These are phyloP conservation scores for Gulo gulo DNA, from an alignment of 2,113 vertebrate genomes.

Conservation along the genomic window DNA sequence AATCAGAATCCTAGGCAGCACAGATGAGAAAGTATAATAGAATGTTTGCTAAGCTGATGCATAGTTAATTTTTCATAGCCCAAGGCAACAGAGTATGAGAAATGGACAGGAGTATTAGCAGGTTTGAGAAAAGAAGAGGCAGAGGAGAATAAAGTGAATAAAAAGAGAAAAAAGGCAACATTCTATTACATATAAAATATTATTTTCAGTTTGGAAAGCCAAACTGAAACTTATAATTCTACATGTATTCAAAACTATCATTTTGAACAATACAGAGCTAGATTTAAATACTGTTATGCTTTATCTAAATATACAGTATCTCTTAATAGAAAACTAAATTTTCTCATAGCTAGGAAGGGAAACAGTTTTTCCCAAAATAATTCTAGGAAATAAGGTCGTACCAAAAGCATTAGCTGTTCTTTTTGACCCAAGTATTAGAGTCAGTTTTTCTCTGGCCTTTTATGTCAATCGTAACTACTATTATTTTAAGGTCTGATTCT, in stretches of 20 bases:
- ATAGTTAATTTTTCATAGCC: constrained; percentile 74
- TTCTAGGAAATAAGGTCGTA: background rate
- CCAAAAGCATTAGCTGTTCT: background rate
- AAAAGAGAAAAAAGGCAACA: background rate
- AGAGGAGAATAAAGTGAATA: background rate
- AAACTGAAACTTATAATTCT: constrained; percentile 33
- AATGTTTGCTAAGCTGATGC: constrained; percentile 51
- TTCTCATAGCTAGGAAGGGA: background rate
- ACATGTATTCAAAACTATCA: background rate
- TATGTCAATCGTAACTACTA: background rate
- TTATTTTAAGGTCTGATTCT: background rate
- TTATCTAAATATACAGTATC: background rate
- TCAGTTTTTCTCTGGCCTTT: background rate
- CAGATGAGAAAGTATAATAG: constrained; percentile 71
- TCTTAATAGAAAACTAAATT: background rate
- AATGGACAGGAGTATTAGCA: constrained; percentile 5
- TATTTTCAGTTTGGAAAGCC: constrained; percentile 12
- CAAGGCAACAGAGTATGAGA: constrained; percentile 41
- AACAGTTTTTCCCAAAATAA: background rate
- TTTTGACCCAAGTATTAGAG: background rate
- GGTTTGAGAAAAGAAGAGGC: constrained; percentile 1
- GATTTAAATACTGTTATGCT: background rate
- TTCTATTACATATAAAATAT: background rate
- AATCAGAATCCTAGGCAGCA: constrained; percentile 73
- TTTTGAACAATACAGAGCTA: background rate